Percentiles rank a stretch among this genome's conserved stretches.
These are phyloP conservation scores for Orestias chungarensis DNA, from an alignment of 2,797 vertebrate species.

Conservation along the genomic window DNA sequence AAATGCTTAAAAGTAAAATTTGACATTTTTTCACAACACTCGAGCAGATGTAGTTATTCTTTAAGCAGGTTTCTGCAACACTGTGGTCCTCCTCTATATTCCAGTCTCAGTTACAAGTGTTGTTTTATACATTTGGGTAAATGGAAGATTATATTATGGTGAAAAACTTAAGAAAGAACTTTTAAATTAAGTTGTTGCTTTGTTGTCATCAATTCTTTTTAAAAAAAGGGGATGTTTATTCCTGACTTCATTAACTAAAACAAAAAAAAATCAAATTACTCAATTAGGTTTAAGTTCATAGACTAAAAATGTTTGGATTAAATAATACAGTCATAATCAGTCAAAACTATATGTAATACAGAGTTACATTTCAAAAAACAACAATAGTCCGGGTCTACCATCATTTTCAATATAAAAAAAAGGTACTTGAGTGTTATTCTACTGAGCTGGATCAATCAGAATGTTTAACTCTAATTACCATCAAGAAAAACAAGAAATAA, in stretches of 20 bases:
- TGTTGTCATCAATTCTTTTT: no score
- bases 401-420: no score
- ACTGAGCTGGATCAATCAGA: constrained; percentile 10
- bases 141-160: background rate
- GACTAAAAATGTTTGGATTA: background rate
- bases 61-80: background rate
- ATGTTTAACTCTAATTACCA: constrained; percentile 30
- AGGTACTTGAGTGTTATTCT: constrained; percentile 3
- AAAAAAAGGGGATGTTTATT: no score
- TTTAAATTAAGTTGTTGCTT: no score
- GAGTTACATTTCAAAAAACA: constrained; percentile 25
- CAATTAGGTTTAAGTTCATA: background rate
- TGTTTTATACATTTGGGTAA: background rate
- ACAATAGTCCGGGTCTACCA: constrained; percentile 16
- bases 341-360: constrained; percentile 28
- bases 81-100: background rate
- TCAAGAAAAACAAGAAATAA: constrained; percentile 10
- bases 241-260: no score
- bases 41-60: background rate
- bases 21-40: background rate
- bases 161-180: no score
- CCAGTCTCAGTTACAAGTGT: background rate
- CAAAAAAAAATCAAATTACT: background rate
- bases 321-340: constrained; percentile 2
- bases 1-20: background rate